phyloP scores from a whole-genome alignment of 2,113 vertebrate species.

The Grammomys surdaster region DNA sequence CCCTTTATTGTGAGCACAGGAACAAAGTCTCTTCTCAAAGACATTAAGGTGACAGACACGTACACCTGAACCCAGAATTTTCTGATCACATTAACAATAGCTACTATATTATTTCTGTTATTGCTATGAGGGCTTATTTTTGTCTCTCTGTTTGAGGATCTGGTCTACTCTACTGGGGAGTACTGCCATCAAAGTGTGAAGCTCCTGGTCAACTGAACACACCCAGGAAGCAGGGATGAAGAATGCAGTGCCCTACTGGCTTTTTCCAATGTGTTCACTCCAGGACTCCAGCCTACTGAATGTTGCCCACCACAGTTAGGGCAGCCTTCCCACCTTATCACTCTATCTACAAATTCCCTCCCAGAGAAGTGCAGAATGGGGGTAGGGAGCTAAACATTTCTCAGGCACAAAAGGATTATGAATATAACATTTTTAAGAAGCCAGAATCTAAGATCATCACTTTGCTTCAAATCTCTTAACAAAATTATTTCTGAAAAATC shows the following conservation, averaged over 20 bases:
- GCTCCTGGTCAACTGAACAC: neutral
- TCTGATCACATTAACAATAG: neutral
- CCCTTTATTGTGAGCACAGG: neutral
- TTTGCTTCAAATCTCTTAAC: neutral
- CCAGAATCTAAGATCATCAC: neutral
- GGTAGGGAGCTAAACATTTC: neutral
- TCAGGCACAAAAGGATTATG: neutral
- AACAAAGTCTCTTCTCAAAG: neutral
- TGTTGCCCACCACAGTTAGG: neutral
- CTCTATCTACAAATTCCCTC: neutral
- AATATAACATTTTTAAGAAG: neutral
- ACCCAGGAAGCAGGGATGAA: neutral
- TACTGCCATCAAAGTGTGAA: neutral
- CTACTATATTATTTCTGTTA: neutral
- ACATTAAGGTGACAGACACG: neutral
- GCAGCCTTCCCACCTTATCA: neutral
- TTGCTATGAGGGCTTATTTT: neutral
- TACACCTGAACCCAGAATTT: slow-evolving; percentile 33
- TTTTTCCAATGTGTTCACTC: neutral
- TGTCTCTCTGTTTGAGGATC: neutral
- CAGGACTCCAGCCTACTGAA: no score
- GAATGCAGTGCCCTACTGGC: no score
- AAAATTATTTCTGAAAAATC: neutral
- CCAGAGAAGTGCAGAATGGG: neutral
- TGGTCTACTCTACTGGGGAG: neutral